Base-by-base conservation (phyloP, 2,888 invertebrate genomes). In the Epistrophe eligans region DNA sequence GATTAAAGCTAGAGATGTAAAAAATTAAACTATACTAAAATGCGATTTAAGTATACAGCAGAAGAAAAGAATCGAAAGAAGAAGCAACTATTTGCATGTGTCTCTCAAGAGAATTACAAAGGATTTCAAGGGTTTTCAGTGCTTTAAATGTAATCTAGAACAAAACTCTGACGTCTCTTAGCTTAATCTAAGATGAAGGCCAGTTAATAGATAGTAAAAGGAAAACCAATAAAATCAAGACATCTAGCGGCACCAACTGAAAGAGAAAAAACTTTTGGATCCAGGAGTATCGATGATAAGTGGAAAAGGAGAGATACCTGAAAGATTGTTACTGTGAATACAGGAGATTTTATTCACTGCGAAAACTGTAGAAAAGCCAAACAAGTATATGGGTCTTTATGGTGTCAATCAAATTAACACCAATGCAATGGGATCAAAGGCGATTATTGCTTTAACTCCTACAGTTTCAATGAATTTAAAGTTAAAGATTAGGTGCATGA, bases 401-500 rank as follows among this genome's bases (percentile, higher is more conserved):
- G 50, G 50, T 55, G 28, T 55, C 55, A 55, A 55, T 55, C 4
- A 55, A 15, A 32, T 28, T 55, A 55, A 28, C 28, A 15, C 28
- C 28, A 55, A 15, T n/a, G 4, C 2, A n/a, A n/a, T n/a, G n/a
- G 0, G 7, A 55, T 55, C 8, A 55, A 4, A n/a, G 4, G 7
- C 28, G n/a, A 28, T 28, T 55, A 55, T 32, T 17, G 48, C n/a
- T 6, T 8, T 45, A 7, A 45, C 7, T n/a, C n/a, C n/a, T n/a
- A 6, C 6, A 15, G 15, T 43, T 40, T 4, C 0, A 0, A 60
- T 6, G 2, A 40, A 60, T 32, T 32, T 32, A 32, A 32, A 32
- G 32, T 32, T 5, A 5, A 32, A 32, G 5, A 0, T 32, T 0
- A 7, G 32, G 32, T n/a, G 24, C 3, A 24, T 24, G 3, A 24